phyloP scores from a whole-genome alignment of 2,113 vertebrate species.

The Clarias gariepinus region DNA sequence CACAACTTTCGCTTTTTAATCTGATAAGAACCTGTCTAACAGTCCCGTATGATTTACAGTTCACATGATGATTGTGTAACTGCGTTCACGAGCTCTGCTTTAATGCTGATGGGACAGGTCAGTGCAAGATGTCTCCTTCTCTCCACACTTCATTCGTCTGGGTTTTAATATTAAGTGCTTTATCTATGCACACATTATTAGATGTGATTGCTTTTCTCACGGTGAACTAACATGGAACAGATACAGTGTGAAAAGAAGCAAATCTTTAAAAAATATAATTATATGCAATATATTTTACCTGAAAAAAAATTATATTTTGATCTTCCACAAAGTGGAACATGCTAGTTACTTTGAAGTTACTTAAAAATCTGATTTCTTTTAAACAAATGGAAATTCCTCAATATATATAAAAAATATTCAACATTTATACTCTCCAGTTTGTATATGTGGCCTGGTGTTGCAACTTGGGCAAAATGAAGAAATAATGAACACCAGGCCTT shows the following conservation, averaged over 20 bases:
- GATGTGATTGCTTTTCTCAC: background rate
- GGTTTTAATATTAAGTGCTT: background rate
- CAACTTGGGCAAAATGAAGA: no score
- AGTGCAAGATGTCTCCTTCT: background rate
- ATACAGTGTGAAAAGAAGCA: background rate
- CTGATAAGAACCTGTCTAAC: background rate
- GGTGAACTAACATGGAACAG: background rate
- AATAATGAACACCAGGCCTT: no score
- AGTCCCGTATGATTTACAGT: constrained; percentile 8
- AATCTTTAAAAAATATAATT: background rate
- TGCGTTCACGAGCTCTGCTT: background rate
- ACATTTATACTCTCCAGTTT: no score
- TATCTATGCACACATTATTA: background rate
- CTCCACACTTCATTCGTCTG: background rate
- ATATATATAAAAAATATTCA: background rate
- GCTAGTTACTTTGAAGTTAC: no score
- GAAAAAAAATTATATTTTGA: background rate
- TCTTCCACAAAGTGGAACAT: background rate
- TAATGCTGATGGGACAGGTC: background rate
- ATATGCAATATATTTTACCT: background rate
- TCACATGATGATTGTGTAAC: background rate
- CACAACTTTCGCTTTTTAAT: constrained; percentile 26
- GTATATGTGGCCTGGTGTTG: background rate
- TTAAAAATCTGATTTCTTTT: background rate
- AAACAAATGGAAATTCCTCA: background rate